phyloP scores from a whole-genome alignment of 2,113 vertebrate genomes.

The Buteo buteo region DNA sequence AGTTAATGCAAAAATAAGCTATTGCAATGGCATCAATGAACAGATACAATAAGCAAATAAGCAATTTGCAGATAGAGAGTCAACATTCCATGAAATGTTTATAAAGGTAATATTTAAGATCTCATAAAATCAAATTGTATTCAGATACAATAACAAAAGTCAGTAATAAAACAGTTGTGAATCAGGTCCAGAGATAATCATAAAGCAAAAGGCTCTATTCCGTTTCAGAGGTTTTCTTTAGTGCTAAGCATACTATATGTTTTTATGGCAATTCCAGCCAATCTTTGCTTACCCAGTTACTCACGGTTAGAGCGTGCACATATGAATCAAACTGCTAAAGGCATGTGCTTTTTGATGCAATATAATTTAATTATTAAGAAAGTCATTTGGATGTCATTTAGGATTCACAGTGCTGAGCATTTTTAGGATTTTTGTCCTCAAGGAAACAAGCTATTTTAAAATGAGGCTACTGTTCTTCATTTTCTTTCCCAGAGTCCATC shows the following conservation, averaged over 20 bases:
- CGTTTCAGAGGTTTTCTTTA: background rate
- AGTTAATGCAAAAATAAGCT: slow-evolving; percentile 50
- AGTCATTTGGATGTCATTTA: background rate
- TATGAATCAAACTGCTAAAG: background rate
- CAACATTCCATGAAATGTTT: slow-evolving; percentile 63
- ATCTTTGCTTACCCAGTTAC: background rate
- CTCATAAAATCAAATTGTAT: slow-evolving; percentile 57
- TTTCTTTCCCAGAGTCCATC: background rate
- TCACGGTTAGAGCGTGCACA: background rate
- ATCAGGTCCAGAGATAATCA: background rate
- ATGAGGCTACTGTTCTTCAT: background rate
- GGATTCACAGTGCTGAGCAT: background rate
- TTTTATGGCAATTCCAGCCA: background rate
- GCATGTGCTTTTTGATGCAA: background rate
- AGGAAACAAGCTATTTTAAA: background rate
- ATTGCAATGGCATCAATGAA: slow-evolving; percentile 30
- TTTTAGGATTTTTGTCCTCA: background rate
- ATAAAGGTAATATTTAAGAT: slow-evolving; percentile 65
- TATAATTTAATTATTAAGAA: slow-evolving; percentile 32
- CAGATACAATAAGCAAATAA: slow-evolving; percentile 56
- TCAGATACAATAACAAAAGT: slow-evolving; percentile 46
- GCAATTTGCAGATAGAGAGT: slow-evolving; percentile 55
- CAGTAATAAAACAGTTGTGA: slow-evolving; percentile 37
- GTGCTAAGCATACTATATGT: background rate
- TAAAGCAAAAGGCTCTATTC: slow-evolving; percentile 18